Conservation (phyloP, 2,797 vertebrate species). For the Garrulus glandarius region DNA sequence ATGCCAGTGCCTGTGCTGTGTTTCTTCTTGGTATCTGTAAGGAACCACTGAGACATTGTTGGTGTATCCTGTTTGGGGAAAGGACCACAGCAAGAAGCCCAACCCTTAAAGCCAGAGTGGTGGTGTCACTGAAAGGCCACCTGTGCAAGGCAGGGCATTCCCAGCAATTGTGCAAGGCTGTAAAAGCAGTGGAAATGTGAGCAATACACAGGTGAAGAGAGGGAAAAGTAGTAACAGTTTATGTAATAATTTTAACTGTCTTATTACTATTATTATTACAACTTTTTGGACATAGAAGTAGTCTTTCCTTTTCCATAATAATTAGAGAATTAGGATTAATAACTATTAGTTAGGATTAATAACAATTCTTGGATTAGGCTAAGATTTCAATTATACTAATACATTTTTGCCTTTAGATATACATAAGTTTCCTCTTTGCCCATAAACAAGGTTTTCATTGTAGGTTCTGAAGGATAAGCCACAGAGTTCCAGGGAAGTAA, state of each 20-base stretch:
- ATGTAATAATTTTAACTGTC: not conserved
- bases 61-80: not conserved
- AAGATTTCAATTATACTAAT: not conserved
- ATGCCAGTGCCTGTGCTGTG: not conserved
- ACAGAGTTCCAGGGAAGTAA: not conserved
- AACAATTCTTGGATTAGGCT: not conserved
- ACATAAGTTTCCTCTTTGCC: not conserved
- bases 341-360: not conserved
- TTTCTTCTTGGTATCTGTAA: not conserved
- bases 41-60: not conserved
- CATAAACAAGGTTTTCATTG: not conserved
- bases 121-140: rapidly evolving
- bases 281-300: not conserved
- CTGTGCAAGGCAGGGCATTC: not conserved
- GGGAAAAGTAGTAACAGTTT: not conserved
- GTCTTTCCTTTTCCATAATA: not conserved
- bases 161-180: not conserved
- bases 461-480: not conserved
- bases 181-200: not conserved
- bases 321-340: not conserved
- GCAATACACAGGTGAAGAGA: not conserved
- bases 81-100: not conserved
- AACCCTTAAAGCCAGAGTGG: rapidly evolving
- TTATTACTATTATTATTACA: not conserved
- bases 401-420: not conserved